Conservation (phyloP, 2,888 invertebrate genomes). For the Meta bourneti region DNA sequence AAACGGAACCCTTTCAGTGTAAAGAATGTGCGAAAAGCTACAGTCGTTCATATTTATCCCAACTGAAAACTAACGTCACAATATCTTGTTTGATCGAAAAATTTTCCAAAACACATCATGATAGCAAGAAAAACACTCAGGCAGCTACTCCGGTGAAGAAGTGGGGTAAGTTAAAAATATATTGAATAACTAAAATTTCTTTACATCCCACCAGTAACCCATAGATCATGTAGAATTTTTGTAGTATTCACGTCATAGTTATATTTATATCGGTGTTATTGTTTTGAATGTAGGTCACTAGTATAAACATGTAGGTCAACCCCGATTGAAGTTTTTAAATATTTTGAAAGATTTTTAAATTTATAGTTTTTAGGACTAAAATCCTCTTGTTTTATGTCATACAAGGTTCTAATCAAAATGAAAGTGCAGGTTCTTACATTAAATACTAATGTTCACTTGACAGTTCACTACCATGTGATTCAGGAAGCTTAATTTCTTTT, state of each 20-base stretch:
- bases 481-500: too few relatives aligned
- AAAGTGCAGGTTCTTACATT: too few relatives aligned
- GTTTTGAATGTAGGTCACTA: neutral
- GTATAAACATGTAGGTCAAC: neutral
- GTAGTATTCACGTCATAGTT: neutral
- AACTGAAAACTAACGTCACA: conserved; percentile 58
- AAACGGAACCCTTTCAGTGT: conserved; percentile 49
- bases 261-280: neutral
- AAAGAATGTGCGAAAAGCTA: conserved; percentile 49
- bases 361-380: neutral
- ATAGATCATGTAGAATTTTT: neutral
- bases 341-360: neutral
- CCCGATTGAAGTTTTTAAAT: neutral
- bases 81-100: conserved; percentile 57
- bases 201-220: neutral
- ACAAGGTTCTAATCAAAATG: too few relatives aligned
- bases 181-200: neutral
- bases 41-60: conserved; percentile 34
- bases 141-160: neutral
- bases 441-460: too few relatives aligned
- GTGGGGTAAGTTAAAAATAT: conserved; percentile 36
- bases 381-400: too few relatives aligned
- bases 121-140: neutral
- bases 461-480: too few relatives aligned
- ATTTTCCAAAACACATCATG: conserved; percentile 16